phyloP scores from a whole-genome alignment of 2,797 vertebrate genomes.

The Lepilemur septentrionalis region DNA sequence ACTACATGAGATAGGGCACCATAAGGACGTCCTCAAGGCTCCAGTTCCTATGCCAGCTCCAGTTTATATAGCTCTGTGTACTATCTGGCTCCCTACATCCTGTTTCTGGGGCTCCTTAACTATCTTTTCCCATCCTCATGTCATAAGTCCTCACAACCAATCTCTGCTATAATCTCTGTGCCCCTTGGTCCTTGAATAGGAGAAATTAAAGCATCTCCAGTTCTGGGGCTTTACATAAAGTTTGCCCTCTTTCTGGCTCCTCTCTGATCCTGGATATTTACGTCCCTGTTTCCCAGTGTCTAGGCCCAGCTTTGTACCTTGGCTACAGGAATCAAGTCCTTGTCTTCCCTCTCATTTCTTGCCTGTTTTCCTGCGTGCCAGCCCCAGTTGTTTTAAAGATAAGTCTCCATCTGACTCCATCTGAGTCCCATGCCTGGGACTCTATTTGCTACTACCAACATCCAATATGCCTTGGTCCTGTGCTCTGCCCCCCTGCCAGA shows the following conservation, averaged over 20 bases:
- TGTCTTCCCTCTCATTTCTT: background rate
- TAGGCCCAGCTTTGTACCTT: background rate
- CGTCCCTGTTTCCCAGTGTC: background rate
- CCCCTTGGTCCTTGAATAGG: background rate
- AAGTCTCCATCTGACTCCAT: background rate
- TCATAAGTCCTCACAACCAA: background rate
- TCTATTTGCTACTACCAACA: background rate
- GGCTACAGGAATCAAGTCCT: background rate
- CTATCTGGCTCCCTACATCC: rapidly evolving
- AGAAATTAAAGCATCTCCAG: background rate
- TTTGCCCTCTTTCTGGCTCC: background rate
- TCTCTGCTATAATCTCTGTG: background rate
- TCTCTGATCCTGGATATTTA: background rate
- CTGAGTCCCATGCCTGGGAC: background rate
- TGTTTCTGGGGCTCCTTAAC: background rate
- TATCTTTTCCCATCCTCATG: background rate
- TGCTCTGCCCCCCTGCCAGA: background rate
- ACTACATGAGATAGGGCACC: rapidly evolving
- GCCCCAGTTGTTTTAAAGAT: slow-evolving; percentile 20
- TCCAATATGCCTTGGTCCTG: background rate
- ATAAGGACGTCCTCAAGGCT: background rate
- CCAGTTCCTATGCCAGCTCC: background rate
- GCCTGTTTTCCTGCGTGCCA: background rate
- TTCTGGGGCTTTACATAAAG: background rate
- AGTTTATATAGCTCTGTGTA: background rate